These are phyloP conservation scores for Epsilonema sp. DNA, from an alignment of 2,888 invertebrate genomes.

Conservation along the genomic window DNA sequence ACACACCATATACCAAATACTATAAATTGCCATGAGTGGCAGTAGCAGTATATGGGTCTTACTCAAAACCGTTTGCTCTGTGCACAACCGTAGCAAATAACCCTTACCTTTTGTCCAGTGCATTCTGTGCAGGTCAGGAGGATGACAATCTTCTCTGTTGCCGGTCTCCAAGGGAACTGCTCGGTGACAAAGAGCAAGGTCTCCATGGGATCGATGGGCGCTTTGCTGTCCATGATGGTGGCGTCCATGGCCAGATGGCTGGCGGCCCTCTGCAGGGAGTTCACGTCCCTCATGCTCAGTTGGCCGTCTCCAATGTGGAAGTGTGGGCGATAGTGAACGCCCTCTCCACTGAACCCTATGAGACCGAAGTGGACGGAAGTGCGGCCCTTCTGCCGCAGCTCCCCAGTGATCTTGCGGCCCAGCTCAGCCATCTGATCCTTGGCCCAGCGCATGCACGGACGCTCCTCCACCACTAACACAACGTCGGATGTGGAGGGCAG, in stretches of 20 bases:
- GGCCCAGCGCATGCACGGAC: conserved; percentile 40
- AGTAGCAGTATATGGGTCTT: too few relatives aligned
- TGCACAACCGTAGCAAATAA: neutral
- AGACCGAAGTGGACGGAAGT: conserved; percentile 49
- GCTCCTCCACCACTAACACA: conserved; percentile 58
- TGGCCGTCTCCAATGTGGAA: conserved; percentile 48
- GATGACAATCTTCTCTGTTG: conserved; percentile 59
- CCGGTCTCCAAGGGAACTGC: conserved; percentile 48
- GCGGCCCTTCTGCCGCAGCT: conserved; percentile 13
- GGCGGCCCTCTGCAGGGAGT: too few relatives aligned
- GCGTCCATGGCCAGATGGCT: neutral
- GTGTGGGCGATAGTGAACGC: conserved; percentile 49
- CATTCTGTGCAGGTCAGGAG: conserved; percentile 60
- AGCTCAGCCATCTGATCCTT: conserved; percentile 4
- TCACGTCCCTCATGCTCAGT: conserved; percentile 36
- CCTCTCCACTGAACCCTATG: conserved; percentile 58
- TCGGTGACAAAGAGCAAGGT: conserved; percentile 22
- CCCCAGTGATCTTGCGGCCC: conserved; percentile 7
- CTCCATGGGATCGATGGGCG: conserved; percentile 15
- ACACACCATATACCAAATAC: too few relatives aligned
- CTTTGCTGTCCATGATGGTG: neutral
- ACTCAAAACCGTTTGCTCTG: too few relatives aligned
- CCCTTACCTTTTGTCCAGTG: conserved; percentile 34
- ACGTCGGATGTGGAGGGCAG: too few relatives aligned
- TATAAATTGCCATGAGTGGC: too few relatives aligned